Base-by-base conservation (phyloP, 2,888 invertebrate species). In the Pyrrhosoma nymphula region DNA sequence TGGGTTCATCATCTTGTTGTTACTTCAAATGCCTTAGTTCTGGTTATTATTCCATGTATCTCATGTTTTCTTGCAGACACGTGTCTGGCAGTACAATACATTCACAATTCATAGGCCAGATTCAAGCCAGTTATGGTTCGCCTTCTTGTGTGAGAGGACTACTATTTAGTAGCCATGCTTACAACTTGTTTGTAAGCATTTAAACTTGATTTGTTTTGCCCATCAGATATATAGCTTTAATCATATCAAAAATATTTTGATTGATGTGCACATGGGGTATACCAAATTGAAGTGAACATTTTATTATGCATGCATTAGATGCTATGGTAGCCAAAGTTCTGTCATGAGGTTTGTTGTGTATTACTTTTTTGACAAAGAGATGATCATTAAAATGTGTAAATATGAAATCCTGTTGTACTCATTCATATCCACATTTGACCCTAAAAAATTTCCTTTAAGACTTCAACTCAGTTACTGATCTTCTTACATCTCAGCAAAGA, bases 281-380 rank as follows among this genome's bases (percentile, higher is more conserved):
- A 56, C 16, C 47, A 47, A n/a, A 39, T 75, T 47, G 69, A 69
- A 93, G 69, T 47, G n/a, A 47, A 60, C 20, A 75, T 93, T 89
- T 89, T 89, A n/a, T 39, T 47, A 47, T 93, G 93, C 10, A 39
- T 69, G 47, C 69, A 93, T 93, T 69, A 63, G n/a, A 23, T 35
- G 55, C 91, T 35, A 35, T 93, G 39, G 39, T 69, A 75, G 69
- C 63, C 39, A 93, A 60, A 47, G 35, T 75, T 93, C 39, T 47
- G 93, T 63, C 63, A 93, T 93, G 93, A n/a, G 47, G 56, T 69
- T 93, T 93, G 60, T 60, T 91, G 56, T 91, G 63, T 93, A 69
- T 69, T 93, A 93, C n/a, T 93, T 93, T 90, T 93, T 63, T 93
- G 75, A 93, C 35, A 23, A 93, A 75, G 82, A 35, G 30, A 82